These are phyloP conservation scores for Pediacus dermestoides DNA, from an alignment of 2,888 invertebrate genomes.

Conservation along the genomic window DNA sequence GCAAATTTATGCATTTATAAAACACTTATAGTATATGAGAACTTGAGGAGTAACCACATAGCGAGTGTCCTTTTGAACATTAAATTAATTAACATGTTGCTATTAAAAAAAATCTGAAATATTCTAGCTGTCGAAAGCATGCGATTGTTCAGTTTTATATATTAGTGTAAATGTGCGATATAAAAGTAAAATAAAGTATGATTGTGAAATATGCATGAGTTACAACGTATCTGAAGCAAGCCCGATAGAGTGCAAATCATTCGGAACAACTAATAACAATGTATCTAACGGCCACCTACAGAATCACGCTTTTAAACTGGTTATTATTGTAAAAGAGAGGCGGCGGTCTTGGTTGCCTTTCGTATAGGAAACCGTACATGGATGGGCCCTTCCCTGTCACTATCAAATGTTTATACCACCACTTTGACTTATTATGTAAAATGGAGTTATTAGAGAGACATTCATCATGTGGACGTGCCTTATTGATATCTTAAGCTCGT, in stretches of 20 bases:
- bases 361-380: slow-evolving; percentile 16
- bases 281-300: slow-evolving; percentile 43
- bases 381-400: slow-evolving; percentile 23
- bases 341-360: slow-evolving; percentile 21
- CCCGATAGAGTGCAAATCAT: slow-evolving; percentile 36
- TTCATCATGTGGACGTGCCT: slow-evolving; percentile 38
- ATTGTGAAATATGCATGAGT: slow-evolving; percentile 29
- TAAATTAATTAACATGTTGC: too few relatives aligned
- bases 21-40: too few relatives aligned
- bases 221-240: slow-evolving; percentile 22
- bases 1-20: too few relatives aligned
- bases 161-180: too few relatives aligned
- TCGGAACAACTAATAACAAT: slow-evolving; percentile 39
- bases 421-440: slow-evolving; percentile 31
- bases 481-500: slow-evolving; percentile 38
- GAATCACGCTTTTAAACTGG: slow-evolving; percentile 41
- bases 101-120: too few relatives aligned
- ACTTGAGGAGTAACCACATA: too few relatives aligned
- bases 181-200: slow-evolving; percentile 16
- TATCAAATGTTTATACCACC: slow-evolving; percentile 24
- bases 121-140: too few relatives aligned
- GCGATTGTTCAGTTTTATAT: too few relatives aligned
- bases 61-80: too few relatives aligned
- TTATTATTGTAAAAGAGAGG: slow-evolving; percentile 35
- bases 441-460: slow-evolving; percentile 39